Conservation (phyloP, 2,888 invertebrate species). For the Dicyrtomina minuta region DNA sequence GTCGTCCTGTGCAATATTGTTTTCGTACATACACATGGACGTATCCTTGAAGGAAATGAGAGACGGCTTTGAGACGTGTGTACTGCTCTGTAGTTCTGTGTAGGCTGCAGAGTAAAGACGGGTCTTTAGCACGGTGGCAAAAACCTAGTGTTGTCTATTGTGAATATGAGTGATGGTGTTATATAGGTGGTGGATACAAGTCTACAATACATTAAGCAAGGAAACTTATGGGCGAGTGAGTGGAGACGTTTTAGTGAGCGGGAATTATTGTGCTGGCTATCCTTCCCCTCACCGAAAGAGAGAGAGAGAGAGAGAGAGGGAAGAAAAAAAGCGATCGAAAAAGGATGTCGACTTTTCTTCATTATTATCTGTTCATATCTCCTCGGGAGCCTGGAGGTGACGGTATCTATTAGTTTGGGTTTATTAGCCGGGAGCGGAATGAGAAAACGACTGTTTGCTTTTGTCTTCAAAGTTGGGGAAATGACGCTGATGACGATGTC, state of each 20-base stretch:
- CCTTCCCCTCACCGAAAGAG: conserved; percentile 24
- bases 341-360: conserved; percentile 46
- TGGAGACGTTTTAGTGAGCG: background rate
- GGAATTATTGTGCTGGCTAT: conserved; percentile 16
- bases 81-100: too few species aligned
- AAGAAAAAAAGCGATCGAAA: conserved; percentile 40
- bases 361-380: conserved; percentile 50
- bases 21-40: too few species aligned
- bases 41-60: too few species aligned
- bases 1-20: too few species aligned
- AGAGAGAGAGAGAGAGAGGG: too few species aligned
- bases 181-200: too few species aligned
- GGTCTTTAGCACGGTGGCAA: too few species aligned
- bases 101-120: too few species aligned
- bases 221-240: conserved; percentile 17
- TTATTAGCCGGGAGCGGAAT: conserved; percentile 47
- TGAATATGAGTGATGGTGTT: too few species aligned
- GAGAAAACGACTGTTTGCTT: conserved; percentile 37
- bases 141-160: too few species aligned
- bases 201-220: background rate
- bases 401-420: conserved; percentile 51
- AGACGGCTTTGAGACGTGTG: too few species aligned
- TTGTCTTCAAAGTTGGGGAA: conserved; percentile 43
- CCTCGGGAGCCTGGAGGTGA: conserved; percentile 46
- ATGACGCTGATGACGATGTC: conserved; percentile 38